These are phyloP conservation scores for Pedionomus torquatus DNA, from an alignment of 2,113 vertebrate genomes.

Conservation along the genomic window DNA sequence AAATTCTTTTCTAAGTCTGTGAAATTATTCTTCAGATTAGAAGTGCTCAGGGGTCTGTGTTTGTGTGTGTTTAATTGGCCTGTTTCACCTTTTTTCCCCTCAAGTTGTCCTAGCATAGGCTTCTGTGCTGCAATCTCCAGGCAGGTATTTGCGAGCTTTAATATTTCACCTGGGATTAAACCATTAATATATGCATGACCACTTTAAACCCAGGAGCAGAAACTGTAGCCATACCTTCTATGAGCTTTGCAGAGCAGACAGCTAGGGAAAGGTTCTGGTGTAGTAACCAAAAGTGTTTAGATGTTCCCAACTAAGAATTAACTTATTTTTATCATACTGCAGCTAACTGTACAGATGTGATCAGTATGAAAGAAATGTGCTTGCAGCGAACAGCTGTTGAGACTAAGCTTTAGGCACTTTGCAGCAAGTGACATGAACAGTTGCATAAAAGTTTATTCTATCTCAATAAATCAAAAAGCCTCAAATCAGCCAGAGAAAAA, in stretches of 20 bases:
- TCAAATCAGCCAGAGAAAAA: not conserved
- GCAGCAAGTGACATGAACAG: not conserved
- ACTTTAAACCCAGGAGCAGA: not conserved
- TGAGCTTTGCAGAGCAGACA: not conserved
- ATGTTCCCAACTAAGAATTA: not conserved
- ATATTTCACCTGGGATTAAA: not conserved
- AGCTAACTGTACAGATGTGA: not conserved
- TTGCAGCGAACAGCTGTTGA: not conserved
- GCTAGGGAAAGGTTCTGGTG: not conserved
- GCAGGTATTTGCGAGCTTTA: not conserved
- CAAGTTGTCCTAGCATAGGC: not conserved
- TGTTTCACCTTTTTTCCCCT: not conserved
- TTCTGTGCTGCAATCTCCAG: not conserved
- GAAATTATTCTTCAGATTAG: not conserved
- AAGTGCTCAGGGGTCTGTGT: not conserved
- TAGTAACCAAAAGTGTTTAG: not conserved
- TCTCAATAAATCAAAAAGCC: not conserved
- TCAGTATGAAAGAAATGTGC: not conserved
- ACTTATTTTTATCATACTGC: not conserved
- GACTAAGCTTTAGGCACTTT: not conserved
- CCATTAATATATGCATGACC: not conserved
- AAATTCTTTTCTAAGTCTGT: not conserved
- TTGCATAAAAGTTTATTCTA: not conserved
- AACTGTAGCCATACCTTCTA: not conserved
- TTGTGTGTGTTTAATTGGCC: not conserved